These are phyloP conservation scores for Pseudochirops corinnae DNA, from an alignment of 2,797 vertebrate species.

Conservation along the genomic window DNA sequence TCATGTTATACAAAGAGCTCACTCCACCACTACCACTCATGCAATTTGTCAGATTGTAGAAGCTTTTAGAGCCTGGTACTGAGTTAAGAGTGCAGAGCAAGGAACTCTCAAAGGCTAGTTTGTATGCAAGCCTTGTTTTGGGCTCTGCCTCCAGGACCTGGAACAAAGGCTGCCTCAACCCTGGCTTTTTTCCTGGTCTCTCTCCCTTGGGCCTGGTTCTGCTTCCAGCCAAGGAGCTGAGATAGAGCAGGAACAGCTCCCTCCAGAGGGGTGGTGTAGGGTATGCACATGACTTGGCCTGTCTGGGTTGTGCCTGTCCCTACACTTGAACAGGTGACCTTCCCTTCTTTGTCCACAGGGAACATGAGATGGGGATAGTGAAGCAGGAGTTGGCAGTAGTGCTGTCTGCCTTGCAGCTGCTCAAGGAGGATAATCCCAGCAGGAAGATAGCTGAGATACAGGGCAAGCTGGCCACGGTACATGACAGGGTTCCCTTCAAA, in stretches of 20 bases:
- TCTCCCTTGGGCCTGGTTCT: not conserved
- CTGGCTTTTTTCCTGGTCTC: not conserved
- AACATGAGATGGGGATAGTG: not conserved
- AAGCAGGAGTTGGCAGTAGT: slow-evolving; percentile 66
- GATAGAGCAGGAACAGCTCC: not conserved
- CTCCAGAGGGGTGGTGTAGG: not conserved
- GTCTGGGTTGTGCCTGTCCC: not conserved
- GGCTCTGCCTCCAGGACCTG: not conserved
- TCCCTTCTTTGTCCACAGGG: slow-evolving; percentile 54
- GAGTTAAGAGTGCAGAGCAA: not conserved
- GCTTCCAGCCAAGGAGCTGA: not conserved
- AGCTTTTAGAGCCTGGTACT: not conserved
- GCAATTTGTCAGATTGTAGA: not conserved
- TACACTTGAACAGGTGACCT: not conserved
- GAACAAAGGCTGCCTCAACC: not conserved
- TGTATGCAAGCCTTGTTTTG: not conserved
- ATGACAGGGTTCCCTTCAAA: not conserved
- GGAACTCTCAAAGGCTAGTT: not conserved
- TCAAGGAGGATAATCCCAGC: slow-evolving; percentile 54
- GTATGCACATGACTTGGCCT: not conserved
- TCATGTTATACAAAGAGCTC: not conserved
- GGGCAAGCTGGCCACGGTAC: slow-evolving; percentile 75
- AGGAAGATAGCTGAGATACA: slow-evolving; percentile 72
- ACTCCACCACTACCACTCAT: not conserved
- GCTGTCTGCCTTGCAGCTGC: slow-evolving; percentile 58